These are phyloP conservation scores for Lates japonicus DNA, from an alignment of 2,797 vertebrate genomes.

Conservation along the genomic window DNA sequence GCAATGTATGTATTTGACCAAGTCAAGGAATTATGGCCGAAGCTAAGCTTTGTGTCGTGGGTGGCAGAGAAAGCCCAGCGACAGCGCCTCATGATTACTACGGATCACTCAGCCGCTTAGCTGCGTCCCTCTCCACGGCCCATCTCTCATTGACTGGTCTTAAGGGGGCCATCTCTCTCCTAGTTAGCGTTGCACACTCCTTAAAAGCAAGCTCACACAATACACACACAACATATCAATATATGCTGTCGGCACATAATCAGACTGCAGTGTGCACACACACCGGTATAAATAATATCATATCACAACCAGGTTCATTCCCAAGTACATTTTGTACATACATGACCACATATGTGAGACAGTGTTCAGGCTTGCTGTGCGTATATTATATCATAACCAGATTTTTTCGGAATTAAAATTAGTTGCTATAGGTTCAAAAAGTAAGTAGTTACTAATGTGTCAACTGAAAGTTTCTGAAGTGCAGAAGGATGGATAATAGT, in stretches of 20 bases:
- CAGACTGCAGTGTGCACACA: background rate
- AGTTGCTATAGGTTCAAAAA: background rate
- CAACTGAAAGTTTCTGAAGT: background rate
- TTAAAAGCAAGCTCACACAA: conserved; percentile 29
- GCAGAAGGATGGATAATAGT: background rate
- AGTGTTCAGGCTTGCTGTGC: no score
- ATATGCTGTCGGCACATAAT: conserved; percentile 1
- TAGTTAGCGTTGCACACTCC: conserved; percentile 42
- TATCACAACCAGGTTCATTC: no score
- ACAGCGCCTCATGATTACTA: conserved; percentile 85
- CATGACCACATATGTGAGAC: no score
- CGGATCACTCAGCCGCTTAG: conserved; percentile 80
- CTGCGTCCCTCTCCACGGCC: conserved; percentile 76
- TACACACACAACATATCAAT: conserved; percentile 10
- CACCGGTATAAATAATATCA: no score
- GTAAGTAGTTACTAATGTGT: background rate
- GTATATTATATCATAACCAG: no score
- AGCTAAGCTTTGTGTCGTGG: conserved; percentile 69
- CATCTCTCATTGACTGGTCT: conserved; percentile 82
- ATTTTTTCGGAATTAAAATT: background rate
- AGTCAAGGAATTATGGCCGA: conserved; percentile 62
- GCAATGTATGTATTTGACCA: conserved; percentile 71
- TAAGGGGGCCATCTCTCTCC: conserved; percentile 73
- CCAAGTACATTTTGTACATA: background rate
- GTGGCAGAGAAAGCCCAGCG: conserved; percentile 70